Evolutionary conservation across 2,888 invertebrate genomes (phyloP), one percentile per base, ranked within the genome.

Genomic region (Ophion slaviceki): DNA sequence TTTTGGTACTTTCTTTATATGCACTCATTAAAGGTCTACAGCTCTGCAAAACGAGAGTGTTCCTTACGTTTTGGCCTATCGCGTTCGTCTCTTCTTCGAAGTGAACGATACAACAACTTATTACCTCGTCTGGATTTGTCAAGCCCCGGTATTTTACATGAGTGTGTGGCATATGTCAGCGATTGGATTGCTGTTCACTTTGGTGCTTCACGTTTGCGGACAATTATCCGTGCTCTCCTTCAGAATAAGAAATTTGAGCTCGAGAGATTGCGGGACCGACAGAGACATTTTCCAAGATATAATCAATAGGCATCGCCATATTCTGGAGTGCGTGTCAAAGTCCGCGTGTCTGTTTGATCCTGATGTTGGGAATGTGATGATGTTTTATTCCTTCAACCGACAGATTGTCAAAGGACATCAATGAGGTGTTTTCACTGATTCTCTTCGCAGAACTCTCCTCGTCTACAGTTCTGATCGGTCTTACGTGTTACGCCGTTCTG

Each of bases 381-480:
- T 32, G 1, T 32, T 77, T 67, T 36, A 57, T 57, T 67, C 11
- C 8, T 77, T 24, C 17, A 61, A 8, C 20, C 7, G 28, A 24
- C 40, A 86, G 86, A 71, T 40, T 77, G n/a, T 64, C 77, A 14
- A 84, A 45, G 72, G 71, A 74, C 10, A 85, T 87, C 17, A 80
- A 87, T 24, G 75, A 80, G 3, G 80, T 82, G n/a, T 86, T 86
- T 68, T 61, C 76, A 61, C 36, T 82, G 10, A 71, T 86, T 36
- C 82, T 86, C 5, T 62, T 86, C 70, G 85, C 82, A 62, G 86
- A 86, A 85, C 74, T 86, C 53, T 79, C 84, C 7, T 70, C 82
- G 10, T 79, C 84, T 11, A 86, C 86, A 57, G 36, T 86, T 62
- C 76, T 84, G 47, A 68, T 86, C 53, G 86, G 86, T 40, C 79